These are phyloP conservation scores for Nerophis ophidion DNA, from an alignment of 2,113 vertebrate species.

Conservation along the genomic window DNA sequence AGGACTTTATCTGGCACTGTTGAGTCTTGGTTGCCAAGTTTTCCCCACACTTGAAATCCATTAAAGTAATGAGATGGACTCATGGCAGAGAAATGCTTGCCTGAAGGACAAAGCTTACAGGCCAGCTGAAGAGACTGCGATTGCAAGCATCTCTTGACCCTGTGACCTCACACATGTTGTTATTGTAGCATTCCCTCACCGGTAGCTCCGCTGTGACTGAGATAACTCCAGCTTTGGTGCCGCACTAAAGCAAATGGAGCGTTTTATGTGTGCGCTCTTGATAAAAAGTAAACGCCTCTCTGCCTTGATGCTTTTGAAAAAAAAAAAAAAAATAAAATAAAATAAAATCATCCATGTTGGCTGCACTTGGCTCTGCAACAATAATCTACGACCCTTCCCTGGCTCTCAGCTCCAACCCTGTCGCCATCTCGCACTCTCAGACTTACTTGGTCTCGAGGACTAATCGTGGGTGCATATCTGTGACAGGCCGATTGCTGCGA, in stretches of 20 bases:
- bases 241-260: neutral
- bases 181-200: neutral
- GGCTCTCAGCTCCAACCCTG: slow-evolving; percentile 8
- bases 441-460: slow-evolving; percentile 56
- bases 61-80: neutral
- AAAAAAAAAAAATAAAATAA: neutral
- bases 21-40: neutral
- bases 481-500: slow-evolving; percentile 54
- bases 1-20: neutral
- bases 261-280: neutral
- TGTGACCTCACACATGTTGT: neutral
- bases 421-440: slow-evolving; percentile 40
- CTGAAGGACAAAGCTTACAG: neutral
- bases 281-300: slow-evolving; percentile 3
- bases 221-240: slow-evolving; percentile 2
- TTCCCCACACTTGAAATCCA: slow-evolving; percentile 5
- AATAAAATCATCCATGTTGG: neutral
- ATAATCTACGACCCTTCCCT: neutral
- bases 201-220: neutral
- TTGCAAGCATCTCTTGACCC: neutral
- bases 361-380: neutral
- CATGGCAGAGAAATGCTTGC: slow-evolving; percentile 15
- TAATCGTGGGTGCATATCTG: slow-evolving; percentile 64
- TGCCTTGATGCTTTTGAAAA: slow-evolving; percentile 1
- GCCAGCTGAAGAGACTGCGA: neutral